A percentile compares a stretch with the other conserved stretches of the same genome.
phyloP scores from a whole-genome alignment of 2,888 invertebrate genomes.

The Leptothorax acervorum region DNA sequence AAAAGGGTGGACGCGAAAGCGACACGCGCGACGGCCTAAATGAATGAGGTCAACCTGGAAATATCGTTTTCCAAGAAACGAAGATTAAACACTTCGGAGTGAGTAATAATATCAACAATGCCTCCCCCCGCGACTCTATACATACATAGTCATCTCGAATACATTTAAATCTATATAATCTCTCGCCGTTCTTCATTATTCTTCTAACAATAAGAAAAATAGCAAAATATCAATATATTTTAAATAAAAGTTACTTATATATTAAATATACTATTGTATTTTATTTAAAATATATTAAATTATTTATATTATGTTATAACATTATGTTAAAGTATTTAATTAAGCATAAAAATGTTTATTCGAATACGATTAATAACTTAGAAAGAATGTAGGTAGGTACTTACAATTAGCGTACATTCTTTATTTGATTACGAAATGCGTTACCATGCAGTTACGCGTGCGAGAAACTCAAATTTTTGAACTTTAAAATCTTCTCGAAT shows the following conservation, averaged over 20 bases:
- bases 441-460: background rate
- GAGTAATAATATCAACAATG: background rate
- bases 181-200: background rate
- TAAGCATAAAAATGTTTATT: background rate
- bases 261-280: background rate
- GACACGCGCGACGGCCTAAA: slow-evolving; percentile 28
- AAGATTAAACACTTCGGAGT: slow-evolving; percentile 2
- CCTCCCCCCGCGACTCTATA: background rate
- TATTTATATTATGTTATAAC: background rate
- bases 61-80: slow-evolving; percentile 38
- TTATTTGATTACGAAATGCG: background rate
- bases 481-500: background rate
- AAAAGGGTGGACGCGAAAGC: slow-evolving; percentile 29
- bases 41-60: slow-evolving; percentile 26
- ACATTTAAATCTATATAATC: background rate
- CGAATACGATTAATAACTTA: background rate
- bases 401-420: background rate
- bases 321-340: background rate
- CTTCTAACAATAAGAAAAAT: background rate
- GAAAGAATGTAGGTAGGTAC: background rate
- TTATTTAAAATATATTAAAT: background rate
- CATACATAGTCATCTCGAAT: background rate
- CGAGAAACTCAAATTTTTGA: background rate
- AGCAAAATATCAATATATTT: background rate
- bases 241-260: background rate